Evolutionary conservation across 2,888 invertebrate species (phyloP), one percentile per base, ranked within the genome.

Genomic region (Macropis europaea): DNA sequence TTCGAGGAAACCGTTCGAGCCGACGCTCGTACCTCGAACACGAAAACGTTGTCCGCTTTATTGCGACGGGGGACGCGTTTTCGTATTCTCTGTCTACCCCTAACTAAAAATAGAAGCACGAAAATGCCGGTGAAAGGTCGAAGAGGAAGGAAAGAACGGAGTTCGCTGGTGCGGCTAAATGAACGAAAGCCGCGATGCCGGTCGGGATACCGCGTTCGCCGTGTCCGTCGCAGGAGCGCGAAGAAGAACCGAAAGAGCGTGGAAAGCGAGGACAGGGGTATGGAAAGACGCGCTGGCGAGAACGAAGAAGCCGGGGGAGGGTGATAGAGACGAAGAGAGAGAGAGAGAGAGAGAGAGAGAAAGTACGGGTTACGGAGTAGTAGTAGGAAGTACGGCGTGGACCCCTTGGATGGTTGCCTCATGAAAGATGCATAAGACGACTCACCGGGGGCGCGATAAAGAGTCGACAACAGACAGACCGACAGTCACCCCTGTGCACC

Each of bases 391-490:
- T 56, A 75, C 75, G 83, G 82, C 79, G 82, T 83, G 88, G 88
- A 88, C 88, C 90, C 89, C 89, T 90, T 88, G 87, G 89, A 88
- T 88, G 87, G 83, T 82, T 83, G 88, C 86, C 89, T 90, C 89
- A 90, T 90, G 90, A 90, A 90, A 90, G 89, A 89, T 90, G 90
- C 89, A 90, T 90, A 89, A 90, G 90, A 89, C 89, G 89, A 89
- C 89, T 89, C 89, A 89, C 89, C 89, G 87, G 88, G 90, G 90
- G 90, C 90, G 89, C 89, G 90, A 90, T 90, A 90, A 90, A 90
- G 90, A 90, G 89, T 89, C 90, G 90, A 90, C 89, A 89, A 90
- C 89, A 89, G 90, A 89, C 89, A 89, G 89, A 90, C 89, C 89
- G 88, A 88, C 89, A 88, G 88, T 88, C 87, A 86, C 86, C 87